These are phyloP conservation scores for Coregonus ussuriensis DNA, from an alignment of 2,797 vertebrate genomes.

Conservation along the genomic window DNA sequence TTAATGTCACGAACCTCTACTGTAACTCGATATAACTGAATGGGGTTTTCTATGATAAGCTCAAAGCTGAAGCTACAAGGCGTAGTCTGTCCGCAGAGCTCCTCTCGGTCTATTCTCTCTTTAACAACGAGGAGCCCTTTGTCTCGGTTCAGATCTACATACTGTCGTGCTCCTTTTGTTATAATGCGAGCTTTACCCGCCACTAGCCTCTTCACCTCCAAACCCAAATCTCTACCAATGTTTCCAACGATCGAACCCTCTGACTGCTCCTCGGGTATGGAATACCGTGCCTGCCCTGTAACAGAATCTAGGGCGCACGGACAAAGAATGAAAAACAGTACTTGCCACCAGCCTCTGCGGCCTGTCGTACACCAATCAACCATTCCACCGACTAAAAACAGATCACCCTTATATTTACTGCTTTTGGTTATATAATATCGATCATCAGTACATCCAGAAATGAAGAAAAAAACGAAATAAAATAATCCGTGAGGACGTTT, in stretches of 20 bases:
- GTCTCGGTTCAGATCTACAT: constrained; percentile 70
- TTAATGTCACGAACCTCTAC: constrained; percentile 72
- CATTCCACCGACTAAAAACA: constrained; percentile 13
- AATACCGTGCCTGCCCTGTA: constrained; percentile 63
- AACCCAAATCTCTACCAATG: constrained; percentile 67
- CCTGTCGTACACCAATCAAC: constrained; percentile 4
- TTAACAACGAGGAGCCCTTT: constrained; percentile 69
- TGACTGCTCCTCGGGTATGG: constrained; percentile 69
- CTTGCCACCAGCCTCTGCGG: constrained; percentile 20
- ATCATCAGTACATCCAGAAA: neutral
- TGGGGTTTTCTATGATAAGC: constrained; percentile 72
- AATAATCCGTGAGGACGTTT: neutral
- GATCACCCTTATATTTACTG: neutral
- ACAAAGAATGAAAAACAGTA: constrained; percentile 56
- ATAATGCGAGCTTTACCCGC: constrained; percentile 66
- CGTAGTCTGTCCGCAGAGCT: constrained; percentile 69
- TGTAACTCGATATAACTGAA: constrained; percentile 68
- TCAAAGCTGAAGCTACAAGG: constrained; percentile 74
- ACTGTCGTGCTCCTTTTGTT: constrained; percentile 59
- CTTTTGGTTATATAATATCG: neutral
- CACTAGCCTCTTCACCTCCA: constrained; percentile 64
- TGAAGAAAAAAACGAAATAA: neutral
- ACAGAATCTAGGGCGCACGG: constrained; percentile 46
- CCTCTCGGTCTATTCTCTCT: constrained; percentile 70
- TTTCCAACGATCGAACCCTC: constrained; percentile 70